These are phyloP conservation scores for Macquaria ambigua DNA, from an alignment of 2,113 vertebrate genomes.

Conservation along the genomic window DNA sequence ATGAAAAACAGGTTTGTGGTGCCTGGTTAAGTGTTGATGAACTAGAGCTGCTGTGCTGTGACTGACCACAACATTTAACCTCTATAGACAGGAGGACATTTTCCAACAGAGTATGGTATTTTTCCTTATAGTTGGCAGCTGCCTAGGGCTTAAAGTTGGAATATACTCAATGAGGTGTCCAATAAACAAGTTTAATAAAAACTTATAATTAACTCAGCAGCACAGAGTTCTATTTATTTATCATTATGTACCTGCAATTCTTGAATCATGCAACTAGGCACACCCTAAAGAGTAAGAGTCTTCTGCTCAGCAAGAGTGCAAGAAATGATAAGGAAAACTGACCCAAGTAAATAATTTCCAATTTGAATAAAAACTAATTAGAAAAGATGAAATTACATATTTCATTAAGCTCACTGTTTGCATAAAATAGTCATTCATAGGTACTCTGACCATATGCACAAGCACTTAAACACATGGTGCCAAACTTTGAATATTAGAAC, in stretches of 20 bases:
- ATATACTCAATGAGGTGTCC: conserved; percentile 15
- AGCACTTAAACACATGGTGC: not conserved
- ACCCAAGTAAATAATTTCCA: conserved; percentile 18
- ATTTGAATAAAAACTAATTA: conserved; percentile 19
- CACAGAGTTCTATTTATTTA: conserved; percentile 27
- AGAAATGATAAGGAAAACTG: conserved; percentile 33
- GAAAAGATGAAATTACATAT: conserved; percentile 3
- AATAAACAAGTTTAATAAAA: conserved; percentile 48
- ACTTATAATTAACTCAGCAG: conserved; percentile 47
- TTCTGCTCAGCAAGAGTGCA: conserved; percentile 19
- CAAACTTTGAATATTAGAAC: not conserved
- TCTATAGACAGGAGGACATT: not conserved
- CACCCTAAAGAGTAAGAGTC: conserved; percentile 13
- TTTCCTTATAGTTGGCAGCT: conserved; percentile 31
- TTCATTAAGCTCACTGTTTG: conserved; percentile 3
- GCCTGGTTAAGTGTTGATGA: not conserved
- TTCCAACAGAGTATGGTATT: not conserved
- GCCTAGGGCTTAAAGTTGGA: conserved; percentile 18
- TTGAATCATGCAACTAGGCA: not conserved
- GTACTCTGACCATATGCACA: not conserved
- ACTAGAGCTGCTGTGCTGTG: not conserved
- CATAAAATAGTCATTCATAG: not conserved
- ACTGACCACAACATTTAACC: not conserved
- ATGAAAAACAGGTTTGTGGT: not conserved
- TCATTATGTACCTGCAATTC: conserved; percentile 36